These are phyloP conservation scores for Tetropium fuscum DNA, from an alignment of 2,888 invertebrate genomes.

Conservation along the genomic window DNA sequence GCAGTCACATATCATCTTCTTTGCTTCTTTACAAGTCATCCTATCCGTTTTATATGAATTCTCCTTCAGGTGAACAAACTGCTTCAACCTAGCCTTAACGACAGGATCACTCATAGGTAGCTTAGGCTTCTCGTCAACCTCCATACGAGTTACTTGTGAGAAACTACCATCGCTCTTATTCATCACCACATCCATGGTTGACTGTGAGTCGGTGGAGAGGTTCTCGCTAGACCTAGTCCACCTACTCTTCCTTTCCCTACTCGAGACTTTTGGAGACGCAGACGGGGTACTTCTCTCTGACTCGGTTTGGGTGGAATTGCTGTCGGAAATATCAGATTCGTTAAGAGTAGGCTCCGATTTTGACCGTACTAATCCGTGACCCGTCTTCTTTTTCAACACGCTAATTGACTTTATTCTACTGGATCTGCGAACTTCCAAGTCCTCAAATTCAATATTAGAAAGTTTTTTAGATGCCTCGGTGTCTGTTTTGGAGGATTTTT, in stretches of 20 bases:
- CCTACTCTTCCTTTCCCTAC: slow-evolving; percentile 36
- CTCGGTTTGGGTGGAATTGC: slow-evolving; percentile 60
- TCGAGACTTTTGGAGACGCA: slow-evolving; percentile 40
- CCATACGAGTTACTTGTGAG: slow-evolving; percentile 37
- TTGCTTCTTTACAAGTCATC: slow-evolving; percentile 89
- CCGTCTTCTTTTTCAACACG: slow-evolving; percentile 74
- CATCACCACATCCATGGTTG: slow-evolving; percentile 40
- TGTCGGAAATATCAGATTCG: slow-evolving; percentile 69
- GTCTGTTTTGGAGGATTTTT: slow-evolving; percentile 21
- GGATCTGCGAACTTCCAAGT: slow-evolving; percentile 72
- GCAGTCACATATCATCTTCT: slow-evolving; percentile 96
- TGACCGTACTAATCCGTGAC: slow-evolving; percentile 73
- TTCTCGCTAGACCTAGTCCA: slow-evolving; percentile 40
- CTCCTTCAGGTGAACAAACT: slow-evolving; percentile 84
- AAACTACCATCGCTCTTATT: slow-evolving; percentile 62
- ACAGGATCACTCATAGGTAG: slow-evolving; percentile 56
- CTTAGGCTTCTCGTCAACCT: slow-evolving; percentile 71
- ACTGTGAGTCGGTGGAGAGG: slow-evolving; percentile 17
- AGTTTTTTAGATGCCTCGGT: slow-evolving; percentile 8
- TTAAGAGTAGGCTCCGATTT: slow-evolving; percentile 63
- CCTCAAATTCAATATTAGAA: slow-evolving; percentile 31
- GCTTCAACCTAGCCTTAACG: slow-evolving; percentile 74
- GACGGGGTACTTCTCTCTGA: slow-evolving; percentile 44
- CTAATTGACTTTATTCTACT: slow-evolving; percentile 83
- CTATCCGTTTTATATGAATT: slow-evolving; percentile 89